Evolutionary conservation across 2,888 invertebrate genomes (phyloP).

Genomic region (Thera britannica): DNA sequence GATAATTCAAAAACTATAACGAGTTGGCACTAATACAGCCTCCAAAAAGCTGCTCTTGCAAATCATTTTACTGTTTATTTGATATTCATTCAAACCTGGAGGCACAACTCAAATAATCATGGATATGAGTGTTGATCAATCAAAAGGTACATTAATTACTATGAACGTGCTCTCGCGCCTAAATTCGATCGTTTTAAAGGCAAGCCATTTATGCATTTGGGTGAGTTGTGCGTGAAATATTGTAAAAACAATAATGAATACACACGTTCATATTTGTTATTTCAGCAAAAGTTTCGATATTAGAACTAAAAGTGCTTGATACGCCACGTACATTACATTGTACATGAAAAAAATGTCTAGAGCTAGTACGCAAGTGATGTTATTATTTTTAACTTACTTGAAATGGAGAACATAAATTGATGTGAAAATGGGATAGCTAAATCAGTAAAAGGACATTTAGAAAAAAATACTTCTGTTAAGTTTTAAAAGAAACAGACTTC

Average conservation of each 20-base stretch:
- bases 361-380: slow-evolving; percentile 11
- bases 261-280: slow-evolving; percentile 1
- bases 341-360: neutral
- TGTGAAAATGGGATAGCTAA: neutral
- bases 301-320: slow-evolving; percentile 2
- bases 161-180: neutral
- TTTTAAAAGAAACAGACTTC: no score
- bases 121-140: neutral
- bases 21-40: neutral
- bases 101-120: no score
- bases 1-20: neutral
- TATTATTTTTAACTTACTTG: neutral
- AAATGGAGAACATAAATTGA: no score
- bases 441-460: neutral
- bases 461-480: neutral
- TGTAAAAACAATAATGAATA: neutral
- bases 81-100: neutral
- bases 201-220: neutral
- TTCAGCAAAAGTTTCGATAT: slow-evolving; percentile 7
- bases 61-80: neutral
- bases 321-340: neutral
- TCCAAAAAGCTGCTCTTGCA: neutral
- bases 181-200: neutral
- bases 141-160: neutral
- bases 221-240: slow-evolving; percentile 1